phyloP scores from a whole-genome alignment of 2,797 vertebrate genomes.

The Benthosema pterotum region DNA sequence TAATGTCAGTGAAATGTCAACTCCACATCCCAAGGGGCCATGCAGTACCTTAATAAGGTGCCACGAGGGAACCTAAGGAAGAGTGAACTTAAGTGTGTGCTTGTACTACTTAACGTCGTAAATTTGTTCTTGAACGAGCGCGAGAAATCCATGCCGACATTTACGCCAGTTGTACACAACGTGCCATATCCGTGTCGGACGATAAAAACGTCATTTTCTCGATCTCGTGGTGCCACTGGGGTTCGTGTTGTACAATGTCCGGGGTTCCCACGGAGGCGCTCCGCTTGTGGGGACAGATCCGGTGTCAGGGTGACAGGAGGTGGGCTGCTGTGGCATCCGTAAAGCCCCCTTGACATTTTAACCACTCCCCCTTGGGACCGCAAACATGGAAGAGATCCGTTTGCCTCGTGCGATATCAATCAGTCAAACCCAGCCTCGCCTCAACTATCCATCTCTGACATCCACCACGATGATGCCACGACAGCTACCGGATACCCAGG shows the following conservation, averaged over 20 bases:
- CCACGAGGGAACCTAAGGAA: conserved; percentile 29
- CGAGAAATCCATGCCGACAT: no score
- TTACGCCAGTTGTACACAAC: no score
- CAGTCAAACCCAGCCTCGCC: no score
- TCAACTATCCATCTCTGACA: no score
- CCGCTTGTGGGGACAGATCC: conserved; percentile 28
- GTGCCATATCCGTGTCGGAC: no score
- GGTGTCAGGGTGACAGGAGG: conserved; percentile 19
- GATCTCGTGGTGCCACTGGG: no score
- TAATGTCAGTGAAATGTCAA: conserved; percentile 66
- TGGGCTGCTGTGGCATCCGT: conserved; percentile 1
- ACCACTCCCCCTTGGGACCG: no score
- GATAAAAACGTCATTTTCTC: no score
- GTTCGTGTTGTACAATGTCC: background rate
- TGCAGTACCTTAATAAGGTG: conserved; percentile 47
- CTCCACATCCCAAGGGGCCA: conserved; percentile 15
- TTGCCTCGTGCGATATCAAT: no score
- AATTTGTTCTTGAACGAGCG: conserved; percentile 27
- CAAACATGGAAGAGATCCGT: no score
- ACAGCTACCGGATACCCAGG: no score
- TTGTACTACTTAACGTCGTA: background rate
- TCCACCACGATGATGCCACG: no score
- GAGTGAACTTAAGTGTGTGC: conserved; percentile 15
- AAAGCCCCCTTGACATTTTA: background rate
- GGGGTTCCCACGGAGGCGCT: conserved; percentile 27